phyloP scores from a whole-genome alignment of 1,140 invertebrate genomes.

The Antheraea mylitta region DNA sequence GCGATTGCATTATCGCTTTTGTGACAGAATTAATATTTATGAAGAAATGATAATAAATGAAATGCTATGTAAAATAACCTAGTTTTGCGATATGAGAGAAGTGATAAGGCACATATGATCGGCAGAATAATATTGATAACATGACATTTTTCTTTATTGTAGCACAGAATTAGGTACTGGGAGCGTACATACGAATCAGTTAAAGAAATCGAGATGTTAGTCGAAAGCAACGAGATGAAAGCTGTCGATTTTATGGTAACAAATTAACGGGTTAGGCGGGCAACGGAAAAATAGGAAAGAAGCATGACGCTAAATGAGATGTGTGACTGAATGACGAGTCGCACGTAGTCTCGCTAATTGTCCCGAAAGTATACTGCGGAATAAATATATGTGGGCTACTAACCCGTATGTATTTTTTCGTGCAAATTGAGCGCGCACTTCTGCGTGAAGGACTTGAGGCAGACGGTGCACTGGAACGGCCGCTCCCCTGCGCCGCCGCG shows the following conservation, averaged over 20 bases:
- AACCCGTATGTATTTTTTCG: conserved; percentile 83
- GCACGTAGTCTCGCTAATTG: conserved; percentile 53
- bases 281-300: conserved; percentile 72
- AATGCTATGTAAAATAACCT: conserved; percentile 47
- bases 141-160: background rate
- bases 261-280: conserved; percentile 69
- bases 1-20: conserved; percentile 78
- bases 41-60: conserved; percentile 67
- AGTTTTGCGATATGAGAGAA: conserved; percentile 47
- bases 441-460: conserved; percentile 85
- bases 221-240: conserved; percentile 74
- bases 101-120: conserved; percentile 30
- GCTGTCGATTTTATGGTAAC: conserved; percentile 47
- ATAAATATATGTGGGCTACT: conserved; percentile 78
- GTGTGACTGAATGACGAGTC: conserved; percentile 57
- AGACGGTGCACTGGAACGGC: conserved; percentile 83
- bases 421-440: conserved; percentile 83
- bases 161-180: conserved; percentile 63
- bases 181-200: conserved; percentile 60
- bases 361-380: conserved; percentile 53
- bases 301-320: conserved; percentile 72
- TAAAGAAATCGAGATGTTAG: conserved; percentile 68
- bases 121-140: conserved; percentile 1
- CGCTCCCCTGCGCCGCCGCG: conserved; percentile 80
- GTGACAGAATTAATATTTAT: conserved; percentile 75